Evolutionary conservation across 2,888 invertebrate species (phyloP), one percentile per base, ranked within the genome.

Genomic region (Protophormia terraenovae): DNA sequence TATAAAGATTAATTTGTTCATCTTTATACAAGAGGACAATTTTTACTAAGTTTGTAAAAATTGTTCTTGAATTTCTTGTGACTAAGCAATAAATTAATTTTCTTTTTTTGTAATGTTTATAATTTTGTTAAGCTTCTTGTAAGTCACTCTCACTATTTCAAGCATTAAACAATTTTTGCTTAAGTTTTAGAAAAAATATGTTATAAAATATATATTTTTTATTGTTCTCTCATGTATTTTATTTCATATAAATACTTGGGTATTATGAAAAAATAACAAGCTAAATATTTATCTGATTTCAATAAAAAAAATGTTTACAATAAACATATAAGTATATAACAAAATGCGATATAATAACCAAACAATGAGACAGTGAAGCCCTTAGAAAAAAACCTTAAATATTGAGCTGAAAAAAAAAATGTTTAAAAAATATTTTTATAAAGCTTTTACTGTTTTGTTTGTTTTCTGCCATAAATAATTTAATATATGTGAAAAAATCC

Each of bases 261-360:
- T n/a, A n/a, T 55, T 55, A 55, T 55, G 12, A 24, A 35, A 38
- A 69, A 24, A 41, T 22, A 66, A 45, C 32, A 64, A 53, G n/a
- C 41, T n/a, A 66, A 60, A 53, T 81, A 62, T 81, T 81, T 81
- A 81, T 81, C 62, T 14, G 81, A 76, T 76, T 64, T 76, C 62
- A 71, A 71, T 76, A 82, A 67, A 81, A n/a, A n/a, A 73, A 53
- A 55, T 69, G 8, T 76, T 69, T 64, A 10, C 24, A 35, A 53
- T 47, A 66, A 64, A 66, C 66, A 47, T 47, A 14, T 27, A 41
- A 35, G 14, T 60, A 58, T 32, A 69, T 24, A 8, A 14, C 22
- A 77, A 32, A 47, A n/a, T n/a, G n/a, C n/a, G n/a, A n/a, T n/a
- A n/a, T 24, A 19, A 58, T 58, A 24, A 45, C 8, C 35, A 27